These are phyloP conservation scores for Schizothorax lantsangensis DNA, from an alignment of 2,797 vertebrate species.

Conservation along the genomic window DNA sequence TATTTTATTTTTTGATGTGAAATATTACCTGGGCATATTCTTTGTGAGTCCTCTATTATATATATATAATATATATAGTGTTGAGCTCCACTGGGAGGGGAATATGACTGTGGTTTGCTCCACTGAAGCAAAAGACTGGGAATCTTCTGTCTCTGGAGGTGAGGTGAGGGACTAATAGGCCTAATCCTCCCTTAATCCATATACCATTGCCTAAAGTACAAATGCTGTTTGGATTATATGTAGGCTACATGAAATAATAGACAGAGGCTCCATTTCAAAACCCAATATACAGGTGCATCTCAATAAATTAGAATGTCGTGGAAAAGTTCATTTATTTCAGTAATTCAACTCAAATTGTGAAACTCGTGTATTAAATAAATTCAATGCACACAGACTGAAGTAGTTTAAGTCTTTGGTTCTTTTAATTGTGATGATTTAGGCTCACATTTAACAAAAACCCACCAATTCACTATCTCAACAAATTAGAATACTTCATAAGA, in stretches of 20 bases:
- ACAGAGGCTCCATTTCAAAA: not conserved
- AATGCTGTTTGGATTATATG: not conserved
- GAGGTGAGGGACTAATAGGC: constrained; percentile 18
- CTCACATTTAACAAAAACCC: too few species aligned
- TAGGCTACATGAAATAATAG: not conserved
- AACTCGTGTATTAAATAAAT: too few species aligned
- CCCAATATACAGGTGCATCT: too few species aligned
- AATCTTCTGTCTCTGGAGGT: constrained; percentile 19
- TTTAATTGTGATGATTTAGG: too few species aligned
- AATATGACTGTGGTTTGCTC: constrained; percentile 20
- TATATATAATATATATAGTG: not conserved
- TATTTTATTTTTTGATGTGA: not conserved
- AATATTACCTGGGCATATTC: not conserved
- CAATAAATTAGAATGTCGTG: too few species aligned
- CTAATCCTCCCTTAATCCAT: constrained; percentile 36
- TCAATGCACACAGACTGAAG: too few species aligned
- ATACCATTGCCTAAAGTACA: not conserved
- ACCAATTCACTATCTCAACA: too few species aligned
- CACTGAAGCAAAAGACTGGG: constrained; percentile 29
- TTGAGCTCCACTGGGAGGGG: not conserved
- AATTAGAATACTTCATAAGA: too few species aligned
- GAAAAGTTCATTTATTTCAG: too few species aligned
- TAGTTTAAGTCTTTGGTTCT: too few species aligned
- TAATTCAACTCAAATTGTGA: too few species aligned
- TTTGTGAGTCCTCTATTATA: not conserved